Base-by-base conservation (phyloP, 2,888 invertebrate genomes). In the Drosophila leonis region DNA sequence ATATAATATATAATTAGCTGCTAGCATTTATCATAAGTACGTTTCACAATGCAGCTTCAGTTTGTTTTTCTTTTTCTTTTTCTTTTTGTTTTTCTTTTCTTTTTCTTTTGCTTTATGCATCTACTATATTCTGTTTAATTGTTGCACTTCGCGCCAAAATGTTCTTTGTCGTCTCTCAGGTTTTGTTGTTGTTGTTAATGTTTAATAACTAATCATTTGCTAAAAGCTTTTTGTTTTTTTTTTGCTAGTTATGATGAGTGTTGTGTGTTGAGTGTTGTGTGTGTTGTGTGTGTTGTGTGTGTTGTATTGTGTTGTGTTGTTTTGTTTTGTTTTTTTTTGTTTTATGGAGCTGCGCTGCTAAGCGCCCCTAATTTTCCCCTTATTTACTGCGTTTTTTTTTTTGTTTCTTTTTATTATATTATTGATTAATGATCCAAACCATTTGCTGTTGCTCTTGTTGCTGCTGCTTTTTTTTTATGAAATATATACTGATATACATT, bases 11-110 rank as follows among this genome's bases (percentile, higher is more conserved):
- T 78, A 64, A 62, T 73, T 76, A 68, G 67, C 71, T 76, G 82
- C 75, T 88, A 88, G 87, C 87, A 84, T 83, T 87, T 87, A 87
- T 84, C 89, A 84, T 84, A 84, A 84, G 84, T 84, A 89, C 84
- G 87, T 84, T 84, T 85, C 80, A 82, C 85, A 88, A 88, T 84
- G 85, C 82, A 84, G 81, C 83, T 87, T 82, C 57, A 74, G 73
- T 75, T 80, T 63, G 64, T 54, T 75, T 67, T 67, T 49, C 13
- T 49, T 51, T 66, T 55, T 61, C 27, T 54, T 37, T 62, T 42
- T 49, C 60, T 54, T 75, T 65, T 67, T 52, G 9, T 65, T 48
- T 4, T 46, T n/a, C 8, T 42, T 20, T 7, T 20, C 12, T 49
- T 51, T 66, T 55, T 61, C 27, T 54, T 37, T 62, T 42, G 42